phyloP scores from a whole-genome alignment of 1,140 invertebrate species.

The Episyrphus balteatus region DNA sequence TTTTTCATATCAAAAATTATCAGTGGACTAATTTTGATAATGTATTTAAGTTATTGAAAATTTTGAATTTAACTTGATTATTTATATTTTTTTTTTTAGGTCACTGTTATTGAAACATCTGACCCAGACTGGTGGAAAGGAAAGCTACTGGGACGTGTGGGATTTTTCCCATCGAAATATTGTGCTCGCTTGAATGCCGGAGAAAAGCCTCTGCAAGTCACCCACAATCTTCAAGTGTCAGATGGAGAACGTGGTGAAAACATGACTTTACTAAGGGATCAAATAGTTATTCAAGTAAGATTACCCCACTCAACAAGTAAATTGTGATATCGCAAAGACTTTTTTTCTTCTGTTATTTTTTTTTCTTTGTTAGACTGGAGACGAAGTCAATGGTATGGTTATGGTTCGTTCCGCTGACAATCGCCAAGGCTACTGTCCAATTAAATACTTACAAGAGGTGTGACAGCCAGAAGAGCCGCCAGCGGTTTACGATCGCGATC shows the following conservation, averaged over 20 bases:
- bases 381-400: slow-evolving; percentile 84
- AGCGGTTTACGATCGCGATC: slow-evolving; percentile 20
- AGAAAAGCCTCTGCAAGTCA: slow-evolving; percentile 78
- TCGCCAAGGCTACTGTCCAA: slow-evolving; percentile 69
- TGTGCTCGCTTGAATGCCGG: slow-evolving; percentile 80
- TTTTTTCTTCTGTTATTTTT: background rate
- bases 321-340: too few species aligned
- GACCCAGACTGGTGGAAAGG: slow-evolving; percentile 97
- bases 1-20: too few species aligned
- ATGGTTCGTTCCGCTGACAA: slow-evolving; percentile 83
- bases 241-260: slow-evolving; percentile 49
- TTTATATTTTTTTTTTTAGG: slow-evolving; percentile 25
- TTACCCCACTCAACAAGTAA: background rate
- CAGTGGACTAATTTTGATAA: too few species aligned
- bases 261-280: slow-evolving; percentile 50
- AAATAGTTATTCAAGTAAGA: slow-evolving; percentile 60
- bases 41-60: too few species aligned
- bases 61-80: too few species aligned
- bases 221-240: slow-evolving; percentile 54
- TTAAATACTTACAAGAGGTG: slow-evolving; percentile 76
- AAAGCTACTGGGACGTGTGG: slow-evolving; percentile 81
- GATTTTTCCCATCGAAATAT: slow-evolving; percentile 91
- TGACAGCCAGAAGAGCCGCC: slow-evolving; percentile 50
- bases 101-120: slow-evolving; percentile 87
- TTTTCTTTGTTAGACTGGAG: slow-evolving; percentile 50